These are phyloP conservation scores for Brenthis hecate DNA, from an alignment of 2,888 invertebrate genomes.

Conservation along the genomic window DNA sequence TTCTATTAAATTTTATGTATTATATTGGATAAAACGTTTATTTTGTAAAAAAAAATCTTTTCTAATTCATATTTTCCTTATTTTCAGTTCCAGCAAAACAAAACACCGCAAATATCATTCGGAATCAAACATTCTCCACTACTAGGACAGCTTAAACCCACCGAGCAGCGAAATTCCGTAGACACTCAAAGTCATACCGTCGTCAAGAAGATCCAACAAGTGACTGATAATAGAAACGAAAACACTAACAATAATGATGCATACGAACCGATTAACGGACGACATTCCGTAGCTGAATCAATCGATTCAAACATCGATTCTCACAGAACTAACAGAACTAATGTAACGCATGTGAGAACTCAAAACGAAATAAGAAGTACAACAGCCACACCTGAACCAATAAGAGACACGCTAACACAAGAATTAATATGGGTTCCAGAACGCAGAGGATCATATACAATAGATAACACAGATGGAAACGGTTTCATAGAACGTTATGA, in stretches of 20 bases:
- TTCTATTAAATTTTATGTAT: no score
- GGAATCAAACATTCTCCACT: slow-evolving; percentile 94
- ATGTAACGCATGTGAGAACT: slow-evolving; percentile 65
- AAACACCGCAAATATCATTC: slow-evolving; percentile 84
- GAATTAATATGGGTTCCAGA: slow-evolving; percentile 75
- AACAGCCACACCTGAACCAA: slow-evolving; percentile 68
- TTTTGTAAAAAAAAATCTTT: neutral
- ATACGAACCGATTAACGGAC: neutral
- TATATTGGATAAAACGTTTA: no score
- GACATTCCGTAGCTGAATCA: slow-evolving; percentile 24
- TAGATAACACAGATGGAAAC: slow-evolving; percentile 63
- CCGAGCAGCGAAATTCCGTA: slow-evolving; percentile 49
- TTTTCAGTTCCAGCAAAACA: slow-evolving; percentile 65
- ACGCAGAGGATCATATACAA: slow-evolving; percentile 74
- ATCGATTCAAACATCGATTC: slow-evolving; percentile 41
- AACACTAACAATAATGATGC: slow-evolving; percentile 15
- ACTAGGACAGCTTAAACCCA: slow-evolving; percentile 77
- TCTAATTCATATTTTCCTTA: slow-evolving; percentile 3
- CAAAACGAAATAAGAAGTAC: slow-evolving; percentile 64
- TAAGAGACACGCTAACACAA: slow-evolving; percentile 67
- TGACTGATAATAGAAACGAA: slow-evolving; percentile 20
- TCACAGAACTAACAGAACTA: slow-evolving; percentile 50
- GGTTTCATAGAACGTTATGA: slow-evolving; percentile 64
- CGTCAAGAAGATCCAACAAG: slow-evolving; percentile 19
- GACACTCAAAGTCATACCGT: slow-evolving; percentile 43